Conservation (phyloP, 2,113 vertebrate genomes). For the Sturnus vulgaris region DNA sequence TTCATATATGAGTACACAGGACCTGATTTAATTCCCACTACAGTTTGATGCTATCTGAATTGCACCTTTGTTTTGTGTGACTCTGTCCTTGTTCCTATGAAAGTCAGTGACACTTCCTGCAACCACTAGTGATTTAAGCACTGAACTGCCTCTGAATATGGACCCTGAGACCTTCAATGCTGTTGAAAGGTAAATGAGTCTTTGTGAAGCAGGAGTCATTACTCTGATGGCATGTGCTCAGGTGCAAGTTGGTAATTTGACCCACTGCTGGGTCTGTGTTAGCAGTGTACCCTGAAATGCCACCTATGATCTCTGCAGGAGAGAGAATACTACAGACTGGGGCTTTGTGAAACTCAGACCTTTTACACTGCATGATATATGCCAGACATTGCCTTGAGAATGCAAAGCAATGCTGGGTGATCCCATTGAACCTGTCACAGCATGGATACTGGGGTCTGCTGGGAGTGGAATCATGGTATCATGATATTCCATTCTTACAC, state of each 20-base stretch:
- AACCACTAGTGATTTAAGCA: not conserved
- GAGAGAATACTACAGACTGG: not conserved
- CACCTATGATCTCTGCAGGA: not conserved
- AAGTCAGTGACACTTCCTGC: not conserved
- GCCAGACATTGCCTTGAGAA: not conserved
- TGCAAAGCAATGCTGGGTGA: not conserved
- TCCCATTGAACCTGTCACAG: not conserved
- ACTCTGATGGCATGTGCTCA: not conserved
- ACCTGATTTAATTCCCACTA: not conserved
- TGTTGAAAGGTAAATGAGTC: slow-evolving; percentile 9
- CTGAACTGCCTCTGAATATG: not conserved
- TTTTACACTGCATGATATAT: not conserved
- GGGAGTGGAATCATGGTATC: not conserved
- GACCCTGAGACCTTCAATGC: not conserved
- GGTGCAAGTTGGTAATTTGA: not conserved
- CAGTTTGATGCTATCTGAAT: not conserved
- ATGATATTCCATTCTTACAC: too few species aligned
- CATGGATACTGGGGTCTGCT: not conserved
- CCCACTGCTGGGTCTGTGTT: not conserved
- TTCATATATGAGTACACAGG: not conserved
- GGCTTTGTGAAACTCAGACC: not conserved
- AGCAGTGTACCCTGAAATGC: not conserved
- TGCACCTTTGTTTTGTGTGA: not conserved
- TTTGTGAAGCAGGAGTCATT: not conserved
- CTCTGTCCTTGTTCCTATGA: not conserved